Conservation (phyloP, 2,888 invertebrate genomes). For the Alviniconcha strummeri region DNA sequence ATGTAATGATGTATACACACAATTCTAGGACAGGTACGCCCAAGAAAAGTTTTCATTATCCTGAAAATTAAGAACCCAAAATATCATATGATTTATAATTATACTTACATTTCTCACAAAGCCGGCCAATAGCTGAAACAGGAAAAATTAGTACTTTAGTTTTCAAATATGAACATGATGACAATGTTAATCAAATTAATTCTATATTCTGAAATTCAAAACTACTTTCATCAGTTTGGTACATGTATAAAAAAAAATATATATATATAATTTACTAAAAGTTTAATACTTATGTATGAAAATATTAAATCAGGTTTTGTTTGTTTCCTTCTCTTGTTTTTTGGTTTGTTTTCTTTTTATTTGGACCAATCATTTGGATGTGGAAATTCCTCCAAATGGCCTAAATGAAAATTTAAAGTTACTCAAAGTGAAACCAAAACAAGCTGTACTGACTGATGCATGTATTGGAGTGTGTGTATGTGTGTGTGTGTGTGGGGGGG, state of each 20-base stretch:
- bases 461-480: background rate
- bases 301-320: background rate
- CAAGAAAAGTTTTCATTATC: too few species aligned
- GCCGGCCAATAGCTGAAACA: slow-evolving; percentile 65
- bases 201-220: background rate
- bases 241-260: background rate
- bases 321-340: background rate
- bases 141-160: slow-evolving; percentile 22
- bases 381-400: background rate
- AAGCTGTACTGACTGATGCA: background rate
- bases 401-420: background rate
- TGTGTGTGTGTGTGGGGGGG: background rate
- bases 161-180: background rate
- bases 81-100: background rate
- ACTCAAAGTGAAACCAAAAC: background rate
- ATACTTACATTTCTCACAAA: slow-evolving; percentile 69
- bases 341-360: background rate
- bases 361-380: background rate
- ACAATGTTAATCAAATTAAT: background rate
- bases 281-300: background rate
- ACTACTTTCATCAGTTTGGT: background rate
- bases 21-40: too few species aligned
- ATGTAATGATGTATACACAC: too few species aligned
- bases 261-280: background rate
- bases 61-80: too few species aligned